phyloP scores from a whole-genome alignment of 2,797 vertebrate genomes.

The Melanotaenia parkinsoni region DNA sequence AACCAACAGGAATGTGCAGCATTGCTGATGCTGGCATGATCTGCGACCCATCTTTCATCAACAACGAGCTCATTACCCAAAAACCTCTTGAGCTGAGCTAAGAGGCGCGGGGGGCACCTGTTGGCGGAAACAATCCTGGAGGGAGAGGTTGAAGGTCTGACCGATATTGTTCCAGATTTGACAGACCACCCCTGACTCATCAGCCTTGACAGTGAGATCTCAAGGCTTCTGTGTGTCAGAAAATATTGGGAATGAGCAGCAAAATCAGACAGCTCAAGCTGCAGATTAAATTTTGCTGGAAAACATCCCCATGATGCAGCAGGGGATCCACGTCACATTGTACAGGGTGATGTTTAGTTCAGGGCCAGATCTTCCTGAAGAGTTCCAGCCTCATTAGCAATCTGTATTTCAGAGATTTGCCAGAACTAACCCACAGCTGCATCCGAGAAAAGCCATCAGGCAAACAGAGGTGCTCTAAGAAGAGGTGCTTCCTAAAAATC shows the following conservation, averaged over 20 bases:
- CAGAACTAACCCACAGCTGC: constrained; percentile 76
- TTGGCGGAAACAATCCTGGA: constrained; percentile 19
- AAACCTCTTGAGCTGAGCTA: constrained; percentile 52
- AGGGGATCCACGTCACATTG: constrained; percentile 66
- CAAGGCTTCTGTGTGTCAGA: neutral
- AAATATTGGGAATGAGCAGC: neutral
- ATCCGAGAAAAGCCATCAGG: constrained; percentile 68
- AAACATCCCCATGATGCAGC: constrained; percentile 31
- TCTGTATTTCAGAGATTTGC: constrained; percentile 69
- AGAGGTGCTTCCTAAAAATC: constrained; percentile 67
- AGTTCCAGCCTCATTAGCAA: constrained; percentile 65
- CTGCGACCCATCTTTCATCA: constrained; percentile 72
- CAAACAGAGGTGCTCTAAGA: constrained; percentile 44
- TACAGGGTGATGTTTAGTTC: constrained; percentile 47
- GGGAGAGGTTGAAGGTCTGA: constrained; percentile 53
- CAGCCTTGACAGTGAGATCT: neutral
- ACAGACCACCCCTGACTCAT: constrained; percentile 27
- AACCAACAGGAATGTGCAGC: constrained; percentile 71
- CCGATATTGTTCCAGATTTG: constrained; percentile 14
- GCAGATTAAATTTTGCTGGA: neutral
- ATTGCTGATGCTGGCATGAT: constrained; percentile 40
- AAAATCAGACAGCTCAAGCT: neutral
- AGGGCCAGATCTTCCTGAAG: constrained; percentile 60
- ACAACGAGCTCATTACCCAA: constrained; percentile 72
- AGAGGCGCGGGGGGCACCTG: constrained; percentile 19